Conservation (phyloP, 2,888 invertebrate species). For the Eilema sororculum region DNA sequence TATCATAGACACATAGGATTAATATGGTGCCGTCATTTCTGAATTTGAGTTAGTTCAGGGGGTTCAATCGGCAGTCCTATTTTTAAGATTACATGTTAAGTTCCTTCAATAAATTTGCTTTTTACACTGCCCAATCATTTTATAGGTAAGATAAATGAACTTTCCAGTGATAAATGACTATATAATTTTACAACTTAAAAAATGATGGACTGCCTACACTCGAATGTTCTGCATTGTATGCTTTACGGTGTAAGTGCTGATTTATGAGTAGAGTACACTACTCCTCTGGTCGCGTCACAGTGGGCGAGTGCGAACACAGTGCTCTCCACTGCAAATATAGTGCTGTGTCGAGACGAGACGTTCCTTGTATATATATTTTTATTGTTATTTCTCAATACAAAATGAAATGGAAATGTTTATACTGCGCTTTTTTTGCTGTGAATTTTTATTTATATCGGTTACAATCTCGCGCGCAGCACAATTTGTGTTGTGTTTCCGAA, state of each 20-base stretch:
- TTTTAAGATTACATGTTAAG: slow-evolving; percentile 57
- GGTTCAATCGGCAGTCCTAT: slow-evolving; percentile 74
- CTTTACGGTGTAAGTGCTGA: slow-evolving; percentile 76
- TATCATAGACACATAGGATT: slow-evolving; percentile 76
- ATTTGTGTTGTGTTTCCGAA: slow-evolving; percentile 96
- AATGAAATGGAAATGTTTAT: slow-evolving; percentile 53
- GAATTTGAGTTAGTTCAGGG: slow-evolving; percentile 86
- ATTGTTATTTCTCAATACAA: slow-evolving; percentile 45
- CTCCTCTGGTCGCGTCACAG: slow-evolving; percentile 79
- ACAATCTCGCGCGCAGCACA: slow-evolving; percentile 76
- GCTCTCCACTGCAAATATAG: slow-evolving; percentile 78
- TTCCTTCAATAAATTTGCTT: slow-evolving; percentile 57
- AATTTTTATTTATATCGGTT: slow-evolving; percentile 47
- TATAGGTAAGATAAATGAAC: slow-evolving; percentile 61
- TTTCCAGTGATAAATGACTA: slow-evolving; percentile 59
- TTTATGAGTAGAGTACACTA: slow-evolving; percentile 75
- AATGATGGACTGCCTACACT: slow-evolving; percentile 77
- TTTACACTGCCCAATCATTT: slow-evolving; percentile 64
- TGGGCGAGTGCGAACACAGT: slow-evolving; percentile 63
- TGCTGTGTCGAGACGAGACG: slow-evolving; percentile 62
- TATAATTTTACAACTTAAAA: slow-evolving; percentile 59
- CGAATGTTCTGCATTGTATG: slow-evolving; percentile 74
- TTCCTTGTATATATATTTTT: slow-evolving; percentile 42
- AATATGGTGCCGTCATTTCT: slow-evolving; percentile 81
- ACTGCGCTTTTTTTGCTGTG: slow-evolving; percentile 50